Base-by-base conservation (phyloP, 2,888 invertebrate genomes). In the Bellardia bayeri region DNA sequence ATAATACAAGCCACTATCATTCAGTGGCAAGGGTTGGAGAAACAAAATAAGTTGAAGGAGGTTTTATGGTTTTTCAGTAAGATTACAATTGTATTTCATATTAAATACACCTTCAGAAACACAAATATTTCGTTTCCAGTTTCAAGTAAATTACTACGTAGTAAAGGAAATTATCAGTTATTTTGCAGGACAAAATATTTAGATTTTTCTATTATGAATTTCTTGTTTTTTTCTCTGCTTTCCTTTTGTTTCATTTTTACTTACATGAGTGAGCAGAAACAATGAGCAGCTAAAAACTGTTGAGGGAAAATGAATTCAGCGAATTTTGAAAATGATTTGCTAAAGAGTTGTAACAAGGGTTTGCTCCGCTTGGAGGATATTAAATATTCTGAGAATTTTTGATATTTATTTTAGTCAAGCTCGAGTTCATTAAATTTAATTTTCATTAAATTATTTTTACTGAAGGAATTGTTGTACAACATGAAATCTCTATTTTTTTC, bases 221-320 rank as follows among this genome's bases (percentile, higher is more conserved):
- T 16, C 0, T 16, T 23, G 8, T 42, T 42, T 16, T 16, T 64
- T 40, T 11, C 23, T 42, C 40, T n/a, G 8, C 14, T 40, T 42
- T n/a, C 16, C 40, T 16, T 23, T 42, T 16, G 16, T 63, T 63
- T n/a, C 8, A 37, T 37, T 16, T 16, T 23, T 23, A 23, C 23
- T 63, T 63, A 37, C 11, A 42, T 16, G 42, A 11, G 9, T 42
- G 8, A 11, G 16, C 11, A 11, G 4, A 40, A 40, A 66, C 40
- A 66, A 42, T 66, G 64, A 11, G 40, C 42, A 42, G 40, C 33
- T 66, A 8, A 16, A 64, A 64, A 23, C 64, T 66, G 42, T 23
- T 23, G 23, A 23, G 23, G 23, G 23, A 23, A 23, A 23, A 23
- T 16, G 30, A 30, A 13, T 11, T 30, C 2, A 4, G 4, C 1